Evolutionary conservation across 2,113 vertebrate species (phyloP).

Genomic region (Forbesichthys papilliferus): DNA sequence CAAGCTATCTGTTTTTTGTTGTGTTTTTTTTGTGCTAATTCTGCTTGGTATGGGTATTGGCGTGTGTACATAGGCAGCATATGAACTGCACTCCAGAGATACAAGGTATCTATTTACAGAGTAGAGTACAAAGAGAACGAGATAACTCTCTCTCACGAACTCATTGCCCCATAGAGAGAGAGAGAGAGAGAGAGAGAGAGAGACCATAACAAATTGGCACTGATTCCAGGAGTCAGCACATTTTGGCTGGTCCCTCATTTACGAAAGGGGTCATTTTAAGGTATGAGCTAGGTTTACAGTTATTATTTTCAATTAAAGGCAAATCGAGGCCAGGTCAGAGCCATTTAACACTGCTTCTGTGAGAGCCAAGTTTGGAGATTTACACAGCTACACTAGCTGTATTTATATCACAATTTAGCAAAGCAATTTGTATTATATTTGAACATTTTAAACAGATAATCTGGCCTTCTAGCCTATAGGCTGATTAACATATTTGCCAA

Average conservation of each 20-base stretch:
- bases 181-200: no score
- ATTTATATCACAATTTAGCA: neutral
- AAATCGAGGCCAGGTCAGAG: conserved; percentile 7
- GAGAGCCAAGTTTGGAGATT: neutral
- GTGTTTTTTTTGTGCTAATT: conserved; percentile 34
- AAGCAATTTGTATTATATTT: neutral
- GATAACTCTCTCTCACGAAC: conserved; percentile 15
- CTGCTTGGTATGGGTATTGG: conserved; percentile 34
- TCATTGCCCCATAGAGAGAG: neutral
- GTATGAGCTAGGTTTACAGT: conserved; percentile 29
- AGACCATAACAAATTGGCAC: conserved; percentile 46
- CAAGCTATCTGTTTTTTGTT: no score
- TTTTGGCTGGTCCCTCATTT: conserved; percentile 45
- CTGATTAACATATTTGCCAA: neutral
- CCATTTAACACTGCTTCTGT: neutral
- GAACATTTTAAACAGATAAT: neutral
- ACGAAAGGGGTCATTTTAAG: conserved; percentile 46
- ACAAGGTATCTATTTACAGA: conserved; percentile 38
- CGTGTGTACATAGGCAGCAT: conserved; percentile 20
- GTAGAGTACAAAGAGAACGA: conserved; percentile 37
- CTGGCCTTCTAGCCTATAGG: neutral
- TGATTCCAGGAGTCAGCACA: conserved; percentile 42
- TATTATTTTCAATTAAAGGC: conserved; percentile 4
- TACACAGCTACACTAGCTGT: neutral
- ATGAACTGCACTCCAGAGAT: conserved; percentile 32